Conservation (phyloP, 2,113 vertebrate genomes). For the Pavo muticus region DNA sequence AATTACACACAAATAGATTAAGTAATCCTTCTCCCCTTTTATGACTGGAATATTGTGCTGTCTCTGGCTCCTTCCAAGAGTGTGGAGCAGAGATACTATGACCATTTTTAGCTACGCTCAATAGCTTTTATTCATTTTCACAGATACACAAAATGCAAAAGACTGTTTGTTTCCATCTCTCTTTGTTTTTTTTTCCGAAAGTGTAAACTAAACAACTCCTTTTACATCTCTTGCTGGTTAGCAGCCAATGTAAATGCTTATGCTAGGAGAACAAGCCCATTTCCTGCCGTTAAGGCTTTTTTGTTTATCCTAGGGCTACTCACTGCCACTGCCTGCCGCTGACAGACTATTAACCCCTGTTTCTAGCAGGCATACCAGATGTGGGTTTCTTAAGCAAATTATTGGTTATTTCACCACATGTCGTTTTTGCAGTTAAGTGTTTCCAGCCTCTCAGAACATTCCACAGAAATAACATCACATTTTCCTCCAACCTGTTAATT, state of each 20-base stretch:
- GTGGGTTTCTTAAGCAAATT: constrained; percentile 93
- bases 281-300: constrained; percentile 92
- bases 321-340: constrained; percentile 85
- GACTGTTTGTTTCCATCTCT: constrained; percentile 60
- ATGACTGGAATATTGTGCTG: not conserved
- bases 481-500: constrained; percentile 88
- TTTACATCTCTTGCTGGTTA: constrained; percentile 83
- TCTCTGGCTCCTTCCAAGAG: not conserved
- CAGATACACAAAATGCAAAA: constrained; percentile 50
- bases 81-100: not conserved
- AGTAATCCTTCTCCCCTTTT: not conserved
- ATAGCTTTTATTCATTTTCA: not conserved
- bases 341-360: constrained; percentile 89
- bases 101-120: not conserved
- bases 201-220: constrained; percentile 85
- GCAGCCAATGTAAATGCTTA: constrained; percentile 91
- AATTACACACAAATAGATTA: constrained; percentile 4
- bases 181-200: constrained; percentile 31
- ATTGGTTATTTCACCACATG: constrained; percentile 90
- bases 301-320: constrained; percentile 89
- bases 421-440: constrained; percentile 90
- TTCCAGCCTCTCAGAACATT: constrained; percentile 93
- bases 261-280: constrained; percentile 89
- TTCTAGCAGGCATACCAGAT: constrained; percentile 89
- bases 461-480: constrained; percentile 88